phyloP scores from a whole-genome alignment of 1,140 invertebrate genomes.

The Teleogryllus occipitalis region DNA sequence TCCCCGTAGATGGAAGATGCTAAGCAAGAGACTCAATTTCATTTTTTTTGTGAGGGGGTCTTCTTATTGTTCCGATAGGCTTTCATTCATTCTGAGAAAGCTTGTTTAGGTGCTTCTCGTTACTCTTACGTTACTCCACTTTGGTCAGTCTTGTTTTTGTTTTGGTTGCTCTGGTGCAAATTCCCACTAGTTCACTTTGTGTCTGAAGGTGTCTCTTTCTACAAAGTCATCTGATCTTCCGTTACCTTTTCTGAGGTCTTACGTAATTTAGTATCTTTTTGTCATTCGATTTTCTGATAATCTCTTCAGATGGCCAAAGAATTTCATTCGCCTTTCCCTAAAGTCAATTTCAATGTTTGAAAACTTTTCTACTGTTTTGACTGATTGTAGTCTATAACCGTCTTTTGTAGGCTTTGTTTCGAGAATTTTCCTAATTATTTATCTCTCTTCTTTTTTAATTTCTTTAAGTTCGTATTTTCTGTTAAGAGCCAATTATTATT shows the following conservation, averaged over 20 bases:
- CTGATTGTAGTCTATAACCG: slow-evolving; percentile 9
- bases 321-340: slow-evolving; percentile 14
- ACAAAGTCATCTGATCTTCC: neutral
- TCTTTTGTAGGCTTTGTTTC: slow-evolving; percentile 8
- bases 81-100: too few relatives aligned
- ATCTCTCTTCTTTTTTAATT: slow-evolving; percentile 8
- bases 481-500: too few relatives aligned
- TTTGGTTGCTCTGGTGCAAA: slow-evolving; percentile 5
- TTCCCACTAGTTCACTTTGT: slow-evolving; percentile 10
- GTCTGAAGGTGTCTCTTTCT: slow-evolving; percentile 9
- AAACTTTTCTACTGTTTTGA: slow-evolving; percentile 12
- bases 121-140: too few relatives aligned
- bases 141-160: slow-evolving; percentile 8
- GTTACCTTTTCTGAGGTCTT: neutral
- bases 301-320: neutral
- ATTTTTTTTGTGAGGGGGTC: too few relatives aligned
- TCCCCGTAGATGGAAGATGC: too few relatives aligned
- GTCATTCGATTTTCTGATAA: slow-evolving; percentile 12
- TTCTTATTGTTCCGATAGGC: too few relatives aligned
- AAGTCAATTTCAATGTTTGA: slow-evolving; percentile 9
- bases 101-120: too few relatives aligned
- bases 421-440: slow-evolving; percentile 10
- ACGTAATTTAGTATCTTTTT: slow-evolving; percentile 7
- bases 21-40: too few relatives aligned
- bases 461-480: slow-evolving; percentile 13